Base-by-base conservation (phyloP, 1,140 invertebrate species). In the Trichoplusia ni region DNA sequence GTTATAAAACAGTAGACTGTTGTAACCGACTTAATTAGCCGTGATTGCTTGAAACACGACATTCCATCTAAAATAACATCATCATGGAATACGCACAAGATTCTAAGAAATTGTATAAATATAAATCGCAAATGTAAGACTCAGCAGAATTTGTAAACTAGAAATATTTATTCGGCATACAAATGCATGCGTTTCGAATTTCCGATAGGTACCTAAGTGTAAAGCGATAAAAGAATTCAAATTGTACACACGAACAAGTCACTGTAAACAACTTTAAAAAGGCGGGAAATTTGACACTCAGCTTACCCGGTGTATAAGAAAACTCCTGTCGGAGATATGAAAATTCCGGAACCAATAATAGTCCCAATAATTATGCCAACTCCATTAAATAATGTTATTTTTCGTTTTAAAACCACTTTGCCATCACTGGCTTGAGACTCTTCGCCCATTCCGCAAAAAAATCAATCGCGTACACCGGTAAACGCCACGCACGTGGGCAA, bases 321-420 rank as follows among this genome's bases (percentile, higher is more conserved):
- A 13, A 96, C 95, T 53, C 94, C 94, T 25, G 94, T 93, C 3
- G 96, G 96, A 16, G 95, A 94, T 69, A 97, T 94, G 82, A 97
- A 97, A 64, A 97, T 96, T 42, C 96, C 96, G 27, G 95, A 96
- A 8, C 95, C 96, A 63, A 96, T 95, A 73, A 96, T 96, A 14
- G 95, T 95, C 4, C 96, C 95, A 31, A 96, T 94, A 69, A 97
- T 96, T 46, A 97, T 93, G n/a, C 94, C 94, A n/a, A 97, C 94
- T 38, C 96, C 97, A 90, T 97, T 96, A 70, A 95, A 91, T 6
- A 98, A 90, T 3, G 95, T 96, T 67, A 98, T 95, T 90, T 95
- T 96, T 40, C 95, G 91, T 91, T 97, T 95, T 58, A 97, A 83
- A 69, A 93, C 93, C 60, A 95, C 93, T 82, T 93, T 92, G 46